Conservation (phyloP, 2,113 vertebrate genomes). For the Helogale parvula region DNA sequence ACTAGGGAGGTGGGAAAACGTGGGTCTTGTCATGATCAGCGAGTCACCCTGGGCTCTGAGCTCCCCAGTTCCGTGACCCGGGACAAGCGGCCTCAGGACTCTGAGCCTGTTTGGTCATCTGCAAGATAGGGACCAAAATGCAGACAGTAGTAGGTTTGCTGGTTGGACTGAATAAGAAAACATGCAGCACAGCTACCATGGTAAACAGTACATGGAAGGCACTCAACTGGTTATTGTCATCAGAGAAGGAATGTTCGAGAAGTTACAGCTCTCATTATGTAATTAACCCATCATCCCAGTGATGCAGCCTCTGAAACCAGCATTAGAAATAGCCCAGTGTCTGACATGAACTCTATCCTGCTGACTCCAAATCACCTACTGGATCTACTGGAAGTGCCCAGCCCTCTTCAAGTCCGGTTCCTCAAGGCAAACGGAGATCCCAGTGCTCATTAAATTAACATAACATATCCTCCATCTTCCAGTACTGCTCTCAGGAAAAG, state of each 20-base stretch:
- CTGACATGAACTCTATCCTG: not conserved
- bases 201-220: not conserved
- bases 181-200: not conserved
- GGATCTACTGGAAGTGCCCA: not conserved
- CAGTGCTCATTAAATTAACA: not conserved
- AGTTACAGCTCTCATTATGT: not conserved
- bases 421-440: not conserved
- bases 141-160: not conserved
- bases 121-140: not conserved
- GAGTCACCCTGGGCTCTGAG: not conserved
- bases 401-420: not conserved
- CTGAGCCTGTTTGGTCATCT: not conserved
- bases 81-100: not conserved
- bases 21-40: not conserved
- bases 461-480: no score
- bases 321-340: not conserved
- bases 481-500: not conserved
- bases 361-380: not conserved
- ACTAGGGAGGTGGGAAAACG: rapidly evolving
- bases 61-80: not conserved
- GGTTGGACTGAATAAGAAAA: not conserved
- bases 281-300: not conserved
- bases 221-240: not conserved
- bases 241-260: not conserved
- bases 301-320: not conserved